phyloP scores from a whole-genome alignment of 2,113 vertebrate genomes.

The Ariopsis seemanni region DNA sequence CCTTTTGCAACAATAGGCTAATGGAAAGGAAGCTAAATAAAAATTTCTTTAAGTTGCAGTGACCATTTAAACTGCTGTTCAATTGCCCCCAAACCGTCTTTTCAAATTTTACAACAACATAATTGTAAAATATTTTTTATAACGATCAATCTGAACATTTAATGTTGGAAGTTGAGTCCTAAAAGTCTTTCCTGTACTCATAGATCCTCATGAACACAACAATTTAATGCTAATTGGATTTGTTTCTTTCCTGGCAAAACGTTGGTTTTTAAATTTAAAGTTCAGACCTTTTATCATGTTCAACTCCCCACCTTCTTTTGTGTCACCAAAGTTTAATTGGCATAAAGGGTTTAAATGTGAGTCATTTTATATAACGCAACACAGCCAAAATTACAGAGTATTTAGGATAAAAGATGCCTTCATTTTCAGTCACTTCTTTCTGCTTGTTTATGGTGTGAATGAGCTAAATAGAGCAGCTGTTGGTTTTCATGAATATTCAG shows the following conservation, averaged over 20 bases:
- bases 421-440: neutral
- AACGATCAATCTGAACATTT: neutral
- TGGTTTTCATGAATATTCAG: conserved; percentile 53
- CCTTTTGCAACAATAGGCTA: neutral
- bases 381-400: no score
- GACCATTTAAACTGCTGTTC: neutral
- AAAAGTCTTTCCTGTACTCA: neutral
- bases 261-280: neutral
- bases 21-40: neutral
- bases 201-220: neutral
- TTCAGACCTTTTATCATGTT: neutral
- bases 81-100: neutral
- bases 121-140: neutral
- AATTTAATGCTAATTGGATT: neutral
- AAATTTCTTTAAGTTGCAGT: neutral
- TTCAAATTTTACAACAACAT: neutral
- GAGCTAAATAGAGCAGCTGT: conserved; percentile 50
- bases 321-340: neutral
- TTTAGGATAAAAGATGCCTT: neutral
- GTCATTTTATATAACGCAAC: neutral
- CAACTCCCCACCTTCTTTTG: neutral
- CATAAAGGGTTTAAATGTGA: neutral
- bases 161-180: neutral
- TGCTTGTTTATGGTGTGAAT: conserved; percentile 1
- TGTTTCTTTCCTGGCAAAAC: neutral